Conservation (phyloP, 2,113 vertebrate species). For the Neogale vison region DNA sequence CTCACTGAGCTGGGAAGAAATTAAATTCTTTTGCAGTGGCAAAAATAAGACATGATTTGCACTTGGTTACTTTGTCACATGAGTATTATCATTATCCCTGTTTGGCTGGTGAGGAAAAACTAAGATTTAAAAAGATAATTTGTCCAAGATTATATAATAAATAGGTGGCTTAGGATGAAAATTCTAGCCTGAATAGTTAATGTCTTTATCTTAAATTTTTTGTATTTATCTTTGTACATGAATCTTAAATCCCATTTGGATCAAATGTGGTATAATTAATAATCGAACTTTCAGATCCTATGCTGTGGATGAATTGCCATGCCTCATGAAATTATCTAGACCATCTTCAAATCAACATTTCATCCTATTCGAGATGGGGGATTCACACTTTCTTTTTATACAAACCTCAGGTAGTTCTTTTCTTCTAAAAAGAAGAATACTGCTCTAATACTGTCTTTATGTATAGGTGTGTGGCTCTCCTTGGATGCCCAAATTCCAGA, state of each 20-base stretch:
- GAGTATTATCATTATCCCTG: background rate
- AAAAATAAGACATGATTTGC: background rate
- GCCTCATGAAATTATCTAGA: slow-evolving; percentile 26
- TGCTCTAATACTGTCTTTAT: background rate
- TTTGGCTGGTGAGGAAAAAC: background rate
- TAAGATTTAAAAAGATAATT: background rate
- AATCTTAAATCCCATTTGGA: background rate
- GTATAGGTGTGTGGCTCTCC: background rate
- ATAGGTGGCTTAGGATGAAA: background rate
- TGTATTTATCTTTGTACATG: background rate
- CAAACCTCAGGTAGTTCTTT: background rate
- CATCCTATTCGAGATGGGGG: background rate
- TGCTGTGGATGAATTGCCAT: background rate
- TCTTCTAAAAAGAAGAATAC: background rate
- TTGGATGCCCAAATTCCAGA: background rate
- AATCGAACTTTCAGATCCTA: background rate
- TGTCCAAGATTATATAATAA: background rate
- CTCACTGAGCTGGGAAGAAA: background rate
- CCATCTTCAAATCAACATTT: background rate
- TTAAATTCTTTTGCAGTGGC: background rate
- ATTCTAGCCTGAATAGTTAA: background rate
- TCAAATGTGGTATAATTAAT: background rate
- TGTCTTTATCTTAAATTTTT: slow-evolving; percentile 11
- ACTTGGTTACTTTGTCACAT: background rate
- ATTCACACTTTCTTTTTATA: background rate